A percentile compares a stretch with the other conserved stretches of the same genome.
These are phyloP conservation scores for human (Homo sapiens) DNA, from an alignment of 2,113 vertebrate species.

Conservation along the genomic window DNA sequence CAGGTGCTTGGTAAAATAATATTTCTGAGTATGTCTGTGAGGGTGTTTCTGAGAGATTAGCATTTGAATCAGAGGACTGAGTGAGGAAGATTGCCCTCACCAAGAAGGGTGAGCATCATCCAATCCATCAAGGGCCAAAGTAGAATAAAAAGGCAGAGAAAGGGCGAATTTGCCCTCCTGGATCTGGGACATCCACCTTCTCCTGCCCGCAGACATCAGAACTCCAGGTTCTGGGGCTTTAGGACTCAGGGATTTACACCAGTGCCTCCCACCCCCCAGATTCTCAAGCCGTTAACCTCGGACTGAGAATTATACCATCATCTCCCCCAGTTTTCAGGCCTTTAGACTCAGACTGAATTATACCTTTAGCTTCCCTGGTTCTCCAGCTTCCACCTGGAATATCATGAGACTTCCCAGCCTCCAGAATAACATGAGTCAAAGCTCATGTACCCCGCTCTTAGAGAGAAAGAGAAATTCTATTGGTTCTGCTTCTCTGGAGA, in stretches of 20 bases:
- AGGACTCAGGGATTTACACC: neutral
- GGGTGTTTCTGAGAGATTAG: neutral
- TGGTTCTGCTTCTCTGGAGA: constrained; percentile 2
- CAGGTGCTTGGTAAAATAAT: neutral
- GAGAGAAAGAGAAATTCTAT: too few species aligned
- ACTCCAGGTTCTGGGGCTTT: neutral
- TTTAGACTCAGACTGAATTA: neutral
- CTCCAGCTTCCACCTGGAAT: neutral
- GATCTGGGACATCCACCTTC: neutral
- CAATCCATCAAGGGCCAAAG: neutral
- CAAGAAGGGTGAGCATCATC: neutral
- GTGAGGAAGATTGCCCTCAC: neutral
- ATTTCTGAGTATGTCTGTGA: neutral
- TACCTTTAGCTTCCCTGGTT: neutral
- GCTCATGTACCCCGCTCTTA: neutral
- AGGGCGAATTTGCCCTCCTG: neutral
- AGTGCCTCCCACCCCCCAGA: too few species aligned
- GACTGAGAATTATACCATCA: neutral
- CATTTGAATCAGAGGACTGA: neutral
- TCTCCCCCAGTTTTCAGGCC: neutral
- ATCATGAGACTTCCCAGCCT: neutral
- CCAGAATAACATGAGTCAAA: neutral
- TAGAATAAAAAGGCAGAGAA: neutral
- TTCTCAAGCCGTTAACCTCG: neutral
- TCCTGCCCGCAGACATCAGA: neutral